Conservation (phyloP, 1,140 invertebrate genomes). For the Papilio dardanus region DNA sequence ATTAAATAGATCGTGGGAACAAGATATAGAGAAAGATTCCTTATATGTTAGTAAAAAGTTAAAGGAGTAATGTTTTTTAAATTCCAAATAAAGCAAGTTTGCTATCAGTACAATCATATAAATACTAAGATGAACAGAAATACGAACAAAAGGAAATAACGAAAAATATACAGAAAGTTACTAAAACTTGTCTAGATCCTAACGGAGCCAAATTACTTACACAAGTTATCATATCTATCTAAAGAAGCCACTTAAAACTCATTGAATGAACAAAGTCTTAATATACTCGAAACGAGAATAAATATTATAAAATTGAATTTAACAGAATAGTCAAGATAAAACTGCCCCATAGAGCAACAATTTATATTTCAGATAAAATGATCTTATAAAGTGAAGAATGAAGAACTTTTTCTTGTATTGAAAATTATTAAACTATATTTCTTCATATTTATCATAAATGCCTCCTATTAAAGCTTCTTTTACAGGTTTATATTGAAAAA, state of each 20-base stretch:
- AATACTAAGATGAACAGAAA: neutral
- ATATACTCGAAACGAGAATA: neutral
- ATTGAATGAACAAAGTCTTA: neutral
- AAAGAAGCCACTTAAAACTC: neutral
- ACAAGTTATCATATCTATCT: neutral
- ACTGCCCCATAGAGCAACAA: neutral
- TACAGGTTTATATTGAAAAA: neutral
- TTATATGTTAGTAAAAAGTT: neutral
- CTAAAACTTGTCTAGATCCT: neutral
- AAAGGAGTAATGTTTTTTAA: neutral
- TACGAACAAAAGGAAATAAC: neutral
- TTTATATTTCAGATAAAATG: neutral
- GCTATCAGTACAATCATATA: neutral
- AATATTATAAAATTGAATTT: neutral
- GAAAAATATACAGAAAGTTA: neutral
- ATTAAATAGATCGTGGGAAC: neutral
- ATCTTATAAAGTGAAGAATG: neutral
- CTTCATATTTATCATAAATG: neutral
- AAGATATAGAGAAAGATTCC: neutral
- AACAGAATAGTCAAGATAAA: neutral
- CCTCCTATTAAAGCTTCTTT: neutral
- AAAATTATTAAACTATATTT: neutral
- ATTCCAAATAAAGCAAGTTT: neutral
- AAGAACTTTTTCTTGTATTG: neutral
- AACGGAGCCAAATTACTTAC: neutral